Percentiles rank a stretch among this genome's conserved stretches.
phyloP scores from a whole-genome alignment of 2,888 invertebrate species.

The Amitus sp. region DNA sequence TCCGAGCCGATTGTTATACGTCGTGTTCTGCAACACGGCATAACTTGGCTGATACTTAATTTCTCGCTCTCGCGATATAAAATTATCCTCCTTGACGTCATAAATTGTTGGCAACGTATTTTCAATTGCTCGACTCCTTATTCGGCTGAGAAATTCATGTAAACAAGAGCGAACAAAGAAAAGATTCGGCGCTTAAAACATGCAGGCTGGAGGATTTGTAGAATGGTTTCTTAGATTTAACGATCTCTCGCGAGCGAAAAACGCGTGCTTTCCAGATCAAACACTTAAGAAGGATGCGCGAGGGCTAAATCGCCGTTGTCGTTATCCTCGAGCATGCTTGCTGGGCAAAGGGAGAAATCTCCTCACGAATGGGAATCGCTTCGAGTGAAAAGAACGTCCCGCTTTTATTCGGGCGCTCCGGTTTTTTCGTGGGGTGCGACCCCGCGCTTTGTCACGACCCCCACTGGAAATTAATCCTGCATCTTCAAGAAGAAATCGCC shows the following conservation, averaged over 20 bases:
- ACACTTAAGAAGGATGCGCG: conserved; percentile 52
- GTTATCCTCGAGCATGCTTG: conserved; percentile 13
- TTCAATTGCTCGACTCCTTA: conserved; percentile 8
- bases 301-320: conserved; percentile 36
- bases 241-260: conserved; percentile 43
- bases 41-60: neutral
- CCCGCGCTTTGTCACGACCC: too few relatives aligned
- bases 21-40: neutral
- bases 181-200: conserved; percentile 5
- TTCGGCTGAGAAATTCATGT: conserved; percentile 29
- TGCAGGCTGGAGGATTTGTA: conserved; percentile 11
- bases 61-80: neutral
- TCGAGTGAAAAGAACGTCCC: neutral
- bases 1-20: neutral
- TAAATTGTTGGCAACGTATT: conserved; percentile 4
- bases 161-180: neutral
- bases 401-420: conserved; percentile 24
- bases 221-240: conserved; percentile 43
- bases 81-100: neutral
- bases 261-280: conserved; percentile 56
- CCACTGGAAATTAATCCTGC: too few relatives aligned
- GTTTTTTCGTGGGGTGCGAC: too few relatives aligned
- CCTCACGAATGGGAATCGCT: neutral
- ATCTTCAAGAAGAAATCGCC: too few relatives aligned
- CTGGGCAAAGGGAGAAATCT: conserved; percentile 1